These are phyloP conservation scores for Galbula dea DNA, from an alignment of 2,113 vertebrate genomes.

Conservation along the genomic window DNA sequence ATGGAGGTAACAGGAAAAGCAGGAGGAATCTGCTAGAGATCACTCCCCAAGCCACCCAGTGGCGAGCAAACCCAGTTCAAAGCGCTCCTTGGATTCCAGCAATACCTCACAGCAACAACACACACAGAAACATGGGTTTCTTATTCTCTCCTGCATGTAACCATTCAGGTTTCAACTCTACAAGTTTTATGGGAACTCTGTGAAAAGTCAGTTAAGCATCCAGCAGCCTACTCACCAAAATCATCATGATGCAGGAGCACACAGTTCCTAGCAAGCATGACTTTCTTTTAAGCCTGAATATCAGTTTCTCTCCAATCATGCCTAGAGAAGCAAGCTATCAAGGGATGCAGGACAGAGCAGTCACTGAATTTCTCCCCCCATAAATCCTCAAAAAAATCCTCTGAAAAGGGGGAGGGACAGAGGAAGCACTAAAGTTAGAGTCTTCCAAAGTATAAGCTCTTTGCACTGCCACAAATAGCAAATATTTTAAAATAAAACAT, in stretches of 20 bases:
- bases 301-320: neutral
- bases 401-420: neutral
- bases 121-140: neutral
- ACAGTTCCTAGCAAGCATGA: neutral
- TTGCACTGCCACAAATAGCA: slow-evolving; percentile 1
- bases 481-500: neutral
- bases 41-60: neutral
- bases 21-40: neutral
- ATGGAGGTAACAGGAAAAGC: neutral
- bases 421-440: neutral
- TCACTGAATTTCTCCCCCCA: neutral
- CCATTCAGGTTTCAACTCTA: neutral
- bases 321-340: neutral
- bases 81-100: slow-evolving; percentile 32
- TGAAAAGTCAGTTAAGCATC: neutral
- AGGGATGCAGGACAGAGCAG: neutral
- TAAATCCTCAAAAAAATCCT: neutral
- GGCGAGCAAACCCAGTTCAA: neutral
- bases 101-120: neutral
- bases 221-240: neutral
- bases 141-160: neutral
- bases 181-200: slow-evolving; percentile 30
- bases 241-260: neutral
- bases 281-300: neutral
- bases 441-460: neutral